Evolutionary conservation across 2,797 vertebrate species (phyloP).

Genomic region (Cyprinella venusta): DNA sequence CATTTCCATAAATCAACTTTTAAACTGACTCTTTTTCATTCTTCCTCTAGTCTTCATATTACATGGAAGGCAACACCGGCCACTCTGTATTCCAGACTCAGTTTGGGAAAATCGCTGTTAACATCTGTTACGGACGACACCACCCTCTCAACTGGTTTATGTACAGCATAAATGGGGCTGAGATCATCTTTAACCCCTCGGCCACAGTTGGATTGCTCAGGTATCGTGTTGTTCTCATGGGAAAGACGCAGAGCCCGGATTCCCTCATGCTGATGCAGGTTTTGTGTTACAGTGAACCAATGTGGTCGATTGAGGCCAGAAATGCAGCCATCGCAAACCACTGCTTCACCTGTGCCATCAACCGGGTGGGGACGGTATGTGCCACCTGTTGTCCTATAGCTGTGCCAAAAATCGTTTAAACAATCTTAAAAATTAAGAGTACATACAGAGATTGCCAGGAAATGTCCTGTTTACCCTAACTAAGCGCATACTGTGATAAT

Average conservation of each 20-base stretch:
- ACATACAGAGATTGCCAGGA: background rate
- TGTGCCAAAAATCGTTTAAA: background rate
- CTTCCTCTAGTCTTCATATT: constrained; percentile 87
- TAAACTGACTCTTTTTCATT: constrained; percentile 15
- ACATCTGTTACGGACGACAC: constrained; percentile 96
- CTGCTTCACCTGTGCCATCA: constrained; percentile 97
- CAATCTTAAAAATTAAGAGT: background rate
- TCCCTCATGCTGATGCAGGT: background rate
- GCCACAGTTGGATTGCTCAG: constrained; percentile 92
- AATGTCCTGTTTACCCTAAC: constrained; percentile 8
- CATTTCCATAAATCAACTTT: background rate
- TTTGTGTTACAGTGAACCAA: constrained; percentile 83
- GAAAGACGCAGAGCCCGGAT: background rate
- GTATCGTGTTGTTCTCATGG: constrained; percentile 66
- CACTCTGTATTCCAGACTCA: constrained; percentile 94
- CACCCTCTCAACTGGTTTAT: constrained; percentile 98
- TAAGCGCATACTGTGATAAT: background rate
- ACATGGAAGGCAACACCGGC: constrained; percentile 93
- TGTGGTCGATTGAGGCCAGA: constrained; percentile 95
- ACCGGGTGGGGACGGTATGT: constrained; percentile 91
- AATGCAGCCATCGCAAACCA: constrained; percentile 96
- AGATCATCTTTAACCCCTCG: constrained; percentile 97
- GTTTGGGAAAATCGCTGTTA: constrained; percentile 91
- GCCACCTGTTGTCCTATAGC: background rate
- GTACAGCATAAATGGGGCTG: constrained; percentile 92